phyloP scores from a whole-genome alignment of 2,888 invertebrate species.

The Pediacus dermestoides region DNA sequence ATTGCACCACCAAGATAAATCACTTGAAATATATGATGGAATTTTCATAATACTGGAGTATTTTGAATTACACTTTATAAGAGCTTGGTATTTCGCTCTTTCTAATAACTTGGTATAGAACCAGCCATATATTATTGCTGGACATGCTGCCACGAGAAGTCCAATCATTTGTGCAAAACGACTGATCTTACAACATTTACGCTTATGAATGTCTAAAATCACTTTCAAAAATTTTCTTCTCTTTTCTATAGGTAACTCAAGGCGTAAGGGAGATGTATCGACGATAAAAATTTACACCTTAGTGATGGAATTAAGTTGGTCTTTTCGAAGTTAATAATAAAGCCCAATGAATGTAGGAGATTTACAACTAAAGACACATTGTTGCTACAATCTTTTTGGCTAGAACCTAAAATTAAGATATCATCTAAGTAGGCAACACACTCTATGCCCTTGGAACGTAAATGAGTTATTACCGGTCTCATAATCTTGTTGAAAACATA shows the following conservation, averaged over 20 bases:
- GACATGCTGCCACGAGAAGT: conserved; percentile 22
- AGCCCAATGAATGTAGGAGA: conserved; percentile 6
- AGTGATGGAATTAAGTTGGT: too few species aligned
- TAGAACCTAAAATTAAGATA: conserved; percentile 3
- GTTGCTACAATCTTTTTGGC: neutral
- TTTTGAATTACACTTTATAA: too few species aligned
- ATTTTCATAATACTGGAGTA: conserved; percentile 3
- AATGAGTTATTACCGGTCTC: conserved; percentile 1
- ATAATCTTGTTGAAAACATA: conserved; percentile 6
- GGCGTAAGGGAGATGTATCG: too few species aligned
- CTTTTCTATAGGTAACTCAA: too few species aligned
- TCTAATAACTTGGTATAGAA: conserved; percentile 14
- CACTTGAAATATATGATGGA: neutral
- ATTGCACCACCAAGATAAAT: conserved; percentile 23
- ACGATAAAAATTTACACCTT: too few species aligned
- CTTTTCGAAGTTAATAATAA: neutral
- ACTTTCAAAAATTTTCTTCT: too few species aligned
- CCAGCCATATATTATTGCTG: conserved; percentile 24
- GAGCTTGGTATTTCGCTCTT: conserved; percentile 10
- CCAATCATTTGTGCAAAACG: conserved; percentile 23
- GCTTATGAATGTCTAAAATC: too few species aligned
- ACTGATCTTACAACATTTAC: conserved; percentile 9
- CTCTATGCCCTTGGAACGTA: conserved; percentile 1
- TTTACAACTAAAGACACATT: neutral
- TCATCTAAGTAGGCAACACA: conserved; percentile 9